A percentile compares a stretch with the other conserved stretches of the same genome.
phyloP scores from a whole-genome alignment of 1,140 invertebrate genomes.

The Cotesia glomerata region DNA sequence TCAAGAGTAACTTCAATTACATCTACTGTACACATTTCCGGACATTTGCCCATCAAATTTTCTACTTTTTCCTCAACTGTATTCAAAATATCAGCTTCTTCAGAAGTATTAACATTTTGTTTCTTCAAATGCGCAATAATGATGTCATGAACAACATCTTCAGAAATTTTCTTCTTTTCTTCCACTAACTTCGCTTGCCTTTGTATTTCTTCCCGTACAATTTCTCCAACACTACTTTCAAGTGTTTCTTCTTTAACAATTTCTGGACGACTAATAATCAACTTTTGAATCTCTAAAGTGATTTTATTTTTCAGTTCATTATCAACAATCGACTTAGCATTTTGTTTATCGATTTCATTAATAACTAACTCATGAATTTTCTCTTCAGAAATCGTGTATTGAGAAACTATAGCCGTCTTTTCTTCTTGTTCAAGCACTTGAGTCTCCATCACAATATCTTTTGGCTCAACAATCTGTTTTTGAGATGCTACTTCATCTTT shows the following conservation, averaged over 20 bases:
- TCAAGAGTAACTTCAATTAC: not conserved
- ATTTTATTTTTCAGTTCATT: not conserved
- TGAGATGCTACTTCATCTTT: too few relatives aligned
- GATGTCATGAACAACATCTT: constrained; percentile 21
- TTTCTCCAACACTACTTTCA: constrained; percentile 4
- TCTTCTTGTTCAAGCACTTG: not conserved
- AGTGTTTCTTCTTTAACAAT: not conserved
- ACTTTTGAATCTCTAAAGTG: not conserved
- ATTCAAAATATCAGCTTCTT: constrained; percentile 29
- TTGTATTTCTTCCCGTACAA: not conserved
- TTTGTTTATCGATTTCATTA: constrained; percentile 7
- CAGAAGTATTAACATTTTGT: constrained; percentile 7
- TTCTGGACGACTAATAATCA: not conserved
- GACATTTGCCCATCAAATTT: not conserved
- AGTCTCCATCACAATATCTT: not conserved
- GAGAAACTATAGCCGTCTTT: not conserved
- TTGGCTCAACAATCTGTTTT: too few relatives aligned
- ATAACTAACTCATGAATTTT: constrained; percentile 13
- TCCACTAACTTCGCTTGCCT: not conserved
- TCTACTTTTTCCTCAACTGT: constrained; percentile 24
- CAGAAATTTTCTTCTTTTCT: not conserved
- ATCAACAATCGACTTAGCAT: not conserved
- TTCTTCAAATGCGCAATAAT: constrained; percentile 6
- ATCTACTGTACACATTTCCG: not conserved
- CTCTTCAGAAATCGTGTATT: not conserved